phyloP scores from a whole-genome alignment of 2,888 invertebrate genomes.

The Drosophila eohydei region DNA sequence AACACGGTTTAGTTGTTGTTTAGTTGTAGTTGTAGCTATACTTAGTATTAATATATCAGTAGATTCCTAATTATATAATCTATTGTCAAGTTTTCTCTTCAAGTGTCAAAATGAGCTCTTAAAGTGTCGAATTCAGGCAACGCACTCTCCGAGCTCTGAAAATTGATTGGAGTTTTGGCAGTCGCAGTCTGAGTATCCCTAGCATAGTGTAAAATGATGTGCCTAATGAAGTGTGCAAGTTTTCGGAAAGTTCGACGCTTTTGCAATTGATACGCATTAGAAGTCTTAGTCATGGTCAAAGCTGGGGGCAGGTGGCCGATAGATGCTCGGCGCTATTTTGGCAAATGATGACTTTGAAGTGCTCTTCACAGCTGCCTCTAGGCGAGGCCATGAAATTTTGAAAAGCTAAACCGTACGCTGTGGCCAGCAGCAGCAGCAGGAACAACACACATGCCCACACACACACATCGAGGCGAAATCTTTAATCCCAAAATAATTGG shows the following conservation, averaged over 20 bases:
- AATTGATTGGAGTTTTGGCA: slow-evolving; percentile 1
- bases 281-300: slow-evolving; percentile 19
- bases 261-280: slow-evolving; percentile 61
- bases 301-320: slow-evolving; percentile 3
- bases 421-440: background rate
- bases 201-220: slow-evolving; percentile 43
- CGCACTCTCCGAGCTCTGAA: background rate
- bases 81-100: background rate
- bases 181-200: slow-evolving; percentile 18
- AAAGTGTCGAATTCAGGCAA: background rate
- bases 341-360: slow-evolving; percentile 46
- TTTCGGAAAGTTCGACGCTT: slow-evolving; percentile 55
- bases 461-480: slow-evolving; percentile 33
- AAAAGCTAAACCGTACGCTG: slow-evolving; percentile 25
- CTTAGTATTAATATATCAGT: background rate
- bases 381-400: slow-evolving; percentile 26
- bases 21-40: background rate
- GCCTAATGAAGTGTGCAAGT: slow-evolving; percentile 67
- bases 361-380: slow-evolving; percentile 28
- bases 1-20: background rate
- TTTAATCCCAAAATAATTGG: slow-evolving; percentile 70
- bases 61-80: background rate
- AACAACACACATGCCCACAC: background rate
- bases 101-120: background rate
- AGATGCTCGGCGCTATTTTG: slow-evolving; percentile 17